These are phyloP conservation scores for Eristalis intricaria DNA, from an alignment of 2,888 invertebrate species.

Conservation along the genomic window DNA sequence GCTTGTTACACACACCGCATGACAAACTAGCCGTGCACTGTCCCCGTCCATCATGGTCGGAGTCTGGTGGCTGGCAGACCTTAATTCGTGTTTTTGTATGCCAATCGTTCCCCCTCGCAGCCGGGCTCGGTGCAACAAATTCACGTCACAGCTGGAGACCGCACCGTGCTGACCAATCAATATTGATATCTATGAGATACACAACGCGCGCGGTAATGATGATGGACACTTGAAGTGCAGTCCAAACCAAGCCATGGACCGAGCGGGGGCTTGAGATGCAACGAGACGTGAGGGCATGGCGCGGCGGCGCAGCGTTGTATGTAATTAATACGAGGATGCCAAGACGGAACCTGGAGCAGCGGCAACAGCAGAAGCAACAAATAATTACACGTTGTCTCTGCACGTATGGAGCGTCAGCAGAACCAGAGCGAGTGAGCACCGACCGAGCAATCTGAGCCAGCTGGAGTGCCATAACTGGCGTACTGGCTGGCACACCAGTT, in stretches of 20 bases:
- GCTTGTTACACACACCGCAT: constrained; percentile 62
- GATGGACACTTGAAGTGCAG: constrained; percentile 70
- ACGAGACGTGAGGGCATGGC: constrained; percentile 51
- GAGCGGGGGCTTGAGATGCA: background rate
- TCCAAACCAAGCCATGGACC: constrained; percentile 30
- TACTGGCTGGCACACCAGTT: constrained; percentile 27
- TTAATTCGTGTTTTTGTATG: constrained; percentile 59
- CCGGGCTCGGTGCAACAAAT: constrained; percentile 32
- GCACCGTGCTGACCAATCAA: constrained; percentile 35
- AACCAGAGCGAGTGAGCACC: constrained; percentile 20
- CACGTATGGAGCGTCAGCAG: constrained; percentile 32
- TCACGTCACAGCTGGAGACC: constrained; percentile 61
- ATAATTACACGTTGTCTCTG: constrained; percentile 70
- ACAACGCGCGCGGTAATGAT: constrained; percentile 58
- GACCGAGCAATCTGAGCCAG: constrained; percentile 19
- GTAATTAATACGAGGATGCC: constrained; percentile 66
- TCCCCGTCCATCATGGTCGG: constrained; percentile 58
- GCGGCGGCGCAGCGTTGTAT: constrained; percentile 28
- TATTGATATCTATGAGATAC: constrained; percentile 65
- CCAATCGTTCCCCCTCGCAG: constrained; percentile 38
- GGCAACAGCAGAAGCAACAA: constrained; percentile 46
- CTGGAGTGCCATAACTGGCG: constrained; percentile 63
- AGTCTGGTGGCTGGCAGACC: constrained; percentile 10
- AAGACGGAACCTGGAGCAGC: constrained; percentile 47
- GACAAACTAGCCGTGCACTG: constrained; percentile 49